phyloP scores from a whole-genome alignment of 2,797 vertebrate genomes.

The Cyclura pinguis region DNA sequence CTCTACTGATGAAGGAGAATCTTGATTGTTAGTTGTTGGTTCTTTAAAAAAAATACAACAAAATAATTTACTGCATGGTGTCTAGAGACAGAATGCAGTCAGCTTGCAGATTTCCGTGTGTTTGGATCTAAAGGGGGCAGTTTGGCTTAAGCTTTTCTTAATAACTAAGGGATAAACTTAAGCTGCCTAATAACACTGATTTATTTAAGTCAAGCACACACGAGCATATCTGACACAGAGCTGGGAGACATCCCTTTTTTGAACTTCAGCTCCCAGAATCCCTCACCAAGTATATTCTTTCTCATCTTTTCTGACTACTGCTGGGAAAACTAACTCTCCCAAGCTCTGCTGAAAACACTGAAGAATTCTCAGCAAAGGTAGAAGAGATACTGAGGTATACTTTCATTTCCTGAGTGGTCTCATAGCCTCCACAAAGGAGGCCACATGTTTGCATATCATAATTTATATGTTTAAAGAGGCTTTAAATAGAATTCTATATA shows the following conservation, averaged over 20 bases:
- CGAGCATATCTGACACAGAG: neutral
- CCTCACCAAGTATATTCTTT: neutral
- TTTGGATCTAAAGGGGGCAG: neutral
- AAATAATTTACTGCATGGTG: slow-evolving; percentile 3
- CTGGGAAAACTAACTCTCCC: neutral
- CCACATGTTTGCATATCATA: too few relatives aligned
- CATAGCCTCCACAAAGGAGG: too few relatives aligned
- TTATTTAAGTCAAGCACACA: neutral
- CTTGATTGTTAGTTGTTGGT: neutral
- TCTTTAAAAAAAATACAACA: neutral
- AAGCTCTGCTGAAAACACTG: neutral
- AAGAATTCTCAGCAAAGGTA: too few relatives aligned
- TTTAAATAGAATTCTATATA: too few relatives aligned
- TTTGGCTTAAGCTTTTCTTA: neutral
- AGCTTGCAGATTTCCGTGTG: neutral
- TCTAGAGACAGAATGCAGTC: neutral
- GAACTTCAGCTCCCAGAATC: too few relatives aligned
- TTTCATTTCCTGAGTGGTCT: too few relatives aligned
- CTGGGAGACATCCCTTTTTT: too few relatives aligned
- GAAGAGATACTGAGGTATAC: too few relatives aligned
- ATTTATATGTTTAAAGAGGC: too few relatives aligned
- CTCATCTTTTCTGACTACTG: too few relatives aligned
- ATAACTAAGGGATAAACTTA: neutral
- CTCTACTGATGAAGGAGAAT: neutral
- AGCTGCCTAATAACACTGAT: neutral